phyloP scores from a whole-genome alignment of 1,140 invertebrate genomes.

The Ylistrum balloti region DNA sequence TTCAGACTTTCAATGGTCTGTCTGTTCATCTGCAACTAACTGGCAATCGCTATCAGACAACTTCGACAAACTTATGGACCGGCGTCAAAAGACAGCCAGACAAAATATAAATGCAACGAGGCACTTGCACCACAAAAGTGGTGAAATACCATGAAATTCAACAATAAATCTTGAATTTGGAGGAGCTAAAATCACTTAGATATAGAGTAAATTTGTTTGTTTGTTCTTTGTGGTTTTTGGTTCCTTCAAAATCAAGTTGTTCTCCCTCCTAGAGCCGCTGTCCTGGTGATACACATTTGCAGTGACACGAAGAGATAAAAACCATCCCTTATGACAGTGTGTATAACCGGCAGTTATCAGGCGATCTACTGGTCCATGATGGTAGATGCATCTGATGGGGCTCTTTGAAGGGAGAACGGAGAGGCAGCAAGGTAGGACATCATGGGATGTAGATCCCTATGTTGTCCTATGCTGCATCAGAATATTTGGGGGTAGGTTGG shows the following conservation, averaged over 20 bases:
- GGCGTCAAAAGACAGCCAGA: constrained; percentile 64
- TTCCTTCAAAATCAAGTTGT: constrained; percentile 25
- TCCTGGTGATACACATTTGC: not conserved
- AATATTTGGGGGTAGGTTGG: constrained; percentile 39
- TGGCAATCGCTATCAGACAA: constrained; percentile 31
- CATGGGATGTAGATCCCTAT: not conserved
- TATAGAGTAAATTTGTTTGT: not conserved
- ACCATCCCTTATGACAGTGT: not conserved
- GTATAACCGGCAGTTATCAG: not conserved
- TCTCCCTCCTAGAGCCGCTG: not conserved
- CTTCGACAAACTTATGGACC: constrained; percentile 54
- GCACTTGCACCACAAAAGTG: constrained; percentile 50
- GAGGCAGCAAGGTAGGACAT: constrained; percentile 8
- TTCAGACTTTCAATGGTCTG: not conserved
- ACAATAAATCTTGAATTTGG: constrained; percentile 30
- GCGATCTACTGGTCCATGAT: not conserved
- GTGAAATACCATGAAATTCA: constrained; percentile 55
- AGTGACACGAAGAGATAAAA: not conserved
- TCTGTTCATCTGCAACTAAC: not conserved
- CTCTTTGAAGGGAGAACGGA: not conserved
- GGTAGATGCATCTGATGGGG: not conserved
- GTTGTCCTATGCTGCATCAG: not conserved
- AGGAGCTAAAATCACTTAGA: constrained; percentile 8
- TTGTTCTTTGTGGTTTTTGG: not conserved
- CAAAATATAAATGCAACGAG: constrained; percentile 65